Base-by-base conservation (phyloP, 2,888 invertebrate species). In the Melanostoma scalare region DNA sequence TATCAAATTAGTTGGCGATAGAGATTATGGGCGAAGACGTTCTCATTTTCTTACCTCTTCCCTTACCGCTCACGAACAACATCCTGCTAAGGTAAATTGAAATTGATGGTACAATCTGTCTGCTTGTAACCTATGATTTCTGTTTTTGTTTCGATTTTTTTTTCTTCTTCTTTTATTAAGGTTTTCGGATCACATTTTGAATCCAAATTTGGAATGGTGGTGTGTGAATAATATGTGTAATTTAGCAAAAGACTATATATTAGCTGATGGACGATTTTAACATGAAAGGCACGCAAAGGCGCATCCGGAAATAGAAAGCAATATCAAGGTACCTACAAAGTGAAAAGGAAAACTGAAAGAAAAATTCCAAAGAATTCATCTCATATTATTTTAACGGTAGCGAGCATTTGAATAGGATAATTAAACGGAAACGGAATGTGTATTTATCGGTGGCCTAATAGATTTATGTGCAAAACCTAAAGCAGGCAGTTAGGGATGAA, bases 1-100 rank as follows among this genome's bases (percentile, higher is more conserved):
- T 76, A 77, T 81, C 76, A 81, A 81, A 81, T 81, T 81, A 81
- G 81, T 81, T 77, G 71, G 50, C 81, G 60, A 77, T 77, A 67
- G 61, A 68, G 81, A 67, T 72, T 75, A 78, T 60, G 56, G 58
- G 35, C 4, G 44, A 35, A 50, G 38, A 50, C 31, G 36, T 31
- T 20, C 20, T 20, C 20, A 20, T 20, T 20, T 20, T 20, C 20
- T 20, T 50, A 48, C 36, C 10, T 50, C 50, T 35, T 35, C 20
- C 20, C 6, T 9, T 4, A 31, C 6, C 4, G 36, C 20, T 20
- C 20, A 61, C 9, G 6, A 35, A 52, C 9, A 55, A 63, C 40
- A 76, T 65, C 71, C 76, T 71, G 65, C 67, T 53, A 53, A 61
- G 67, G 65, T 72, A 81, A 81, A 81, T 81, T 81, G 81, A 81